Evolutionary conservation across 2,113 vertebrate genomes (phyloP), one percentile per base, ranked within the genome.

Genomic region (Macaca mulatta): DNA sequence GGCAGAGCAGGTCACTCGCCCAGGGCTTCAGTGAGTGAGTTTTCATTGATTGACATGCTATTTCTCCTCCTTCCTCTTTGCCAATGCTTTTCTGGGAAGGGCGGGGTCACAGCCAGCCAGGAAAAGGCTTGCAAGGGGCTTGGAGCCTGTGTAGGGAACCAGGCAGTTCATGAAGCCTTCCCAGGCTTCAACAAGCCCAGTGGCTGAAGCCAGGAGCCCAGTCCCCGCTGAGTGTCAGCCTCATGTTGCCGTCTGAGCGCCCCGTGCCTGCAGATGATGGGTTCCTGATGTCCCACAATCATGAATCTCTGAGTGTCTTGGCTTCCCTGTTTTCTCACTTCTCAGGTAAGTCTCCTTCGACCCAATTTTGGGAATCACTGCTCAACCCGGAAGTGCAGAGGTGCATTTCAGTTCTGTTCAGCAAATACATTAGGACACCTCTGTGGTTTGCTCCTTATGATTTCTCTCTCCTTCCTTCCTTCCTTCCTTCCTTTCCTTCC

Each of bases 361-460:
- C 59, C 82, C 43, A 25, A 25, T 11, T 5, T 0, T 32, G 27
- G 55, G 59, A 8, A 17, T 32, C 4, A 0, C 2, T 0, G 5
- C n/a, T 27, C 61, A 32, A 40, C 43, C 40, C n/a, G n/a, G 6
- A 61, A 70, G 30, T 48, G 78, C 80, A 77, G 72, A 43, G 30
- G 72, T n/a, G 6, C 35, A 35, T 55, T 93, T 69, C 64, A 16
- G 14, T 64, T 80, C 81, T 38, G 40, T n/a, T 67, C 20, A 43
- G 38, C 67, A 88, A 38, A n/a, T 70, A n/a, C 18, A 45, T 90
- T 3, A 57, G 67, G n/a, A 59, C 23, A 79, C 69, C 2, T 61
- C 59, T 81, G 20, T 35, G 75, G 40, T 72, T 75, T 72, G 70
- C 8, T 45, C 40, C 78, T 52, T 40, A 27, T 59, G 77, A 43